A percentile compares a stretch with the other conserved stretches of the same genome.
phyloP scores from a whole-genome alignment of 2,888 invertebrate genomes.

The Galerucella calmariensis region DNA sequence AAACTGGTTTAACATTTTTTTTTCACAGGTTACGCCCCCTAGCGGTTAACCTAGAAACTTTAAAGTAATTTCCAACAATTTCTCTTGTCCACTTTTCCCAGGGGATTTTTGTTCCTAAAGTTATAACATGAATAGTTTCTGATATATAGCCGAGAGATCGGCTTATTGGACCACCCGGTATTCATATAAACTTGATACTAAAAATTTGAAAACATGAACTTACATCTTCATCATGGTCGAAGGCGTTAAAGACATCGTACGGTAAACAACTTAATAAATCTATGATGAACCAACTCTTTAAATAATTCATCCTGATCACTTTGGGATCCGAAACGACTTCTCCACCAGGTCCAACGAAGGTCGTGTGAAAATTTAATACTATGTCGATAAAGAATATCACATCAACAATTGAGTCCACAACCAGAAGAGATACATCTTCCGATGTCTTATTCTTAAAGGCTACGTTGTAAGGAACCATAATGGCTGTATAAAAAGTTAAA shows the following conservation, averaged over 20 bases:
- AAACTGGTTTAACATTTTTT: too few species aligned
- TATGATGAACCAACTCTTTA: slow-evolving; percentile 99
- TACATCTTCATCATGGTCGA: slow-evolving; percentile 98
- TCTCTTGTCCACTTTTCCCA: too few species aligned
- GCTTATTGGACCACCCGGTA: too few species aligned
- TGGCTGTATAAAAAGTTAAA: slow-evolving; percentile 99
- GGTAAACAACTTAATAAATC: slow-evolving; percentile 99
- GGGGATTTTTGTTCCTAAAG: too few species aligned
- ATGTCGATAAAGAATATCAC: slow-evolving; percentile 99
- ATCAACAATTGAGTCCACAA: slow-evolving; percentile 98
- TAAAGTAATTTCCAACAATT: too few species aligned
- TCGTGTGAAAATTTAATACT: slow-evolving; percentile 99
- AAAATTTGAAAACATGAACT: slow-evolving; percentile 63
- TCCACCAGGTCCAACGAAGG: slow-evolving; percentile 96
- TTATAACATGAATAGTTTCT: too few species aligned
- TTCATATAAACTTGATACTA: too few species aligned
- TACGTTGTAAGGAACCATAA: slow-evolving; percentile 70
- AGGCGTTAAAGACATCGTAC: slow-evolving; percentile 99
- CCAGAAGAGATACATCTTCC: slow-evolving; percentile 93
- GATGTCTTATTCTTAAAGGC: slow-evolving; percentile 98
- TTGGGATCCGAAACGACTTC: slow-evolving; percentile 99
- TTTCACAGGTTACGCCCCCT: too few species aligned
- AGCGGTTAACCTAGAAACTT: too few species aligned
- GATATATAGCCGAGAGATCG: too few species aligned
- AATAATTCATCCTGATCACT: slow-evolving; percentile 97